Evolutionary conservation across 1,140 invertebrate species (phyloP).

Genomic region (Heterodera carotae): DNA sequence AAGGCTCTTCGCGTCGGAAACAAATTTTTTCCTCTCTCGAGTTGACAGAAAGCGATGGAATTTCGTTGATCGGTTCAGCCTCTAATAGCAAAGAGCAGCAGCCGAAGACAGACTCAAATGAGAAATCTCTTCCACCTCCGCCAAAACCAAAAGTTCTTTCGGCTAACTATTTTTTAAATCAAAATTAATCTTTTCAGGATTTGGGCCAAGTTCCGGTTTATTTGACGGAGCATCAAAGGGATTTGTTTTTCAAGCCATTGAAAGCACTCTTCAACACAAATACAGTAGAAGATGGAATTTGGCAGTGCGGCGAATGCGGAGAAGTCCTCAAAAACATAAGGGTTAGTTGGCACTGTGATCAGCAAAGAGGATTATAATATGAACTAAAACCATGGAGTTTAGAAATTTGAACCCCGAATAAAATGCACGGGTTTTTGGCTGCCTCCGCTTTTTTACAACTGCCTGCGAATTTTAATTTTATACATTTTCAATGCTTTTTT

Average conservation of each 20-base stretch:
- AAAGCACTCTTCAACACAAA: conserved; percentile 36
- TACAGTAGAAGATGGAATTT: conserved; percentile 23
- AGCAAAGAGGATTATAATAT: background rate
- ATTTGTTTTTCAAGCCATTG: conserved; percentile 42
- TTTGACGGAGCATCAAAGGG: conserved; percentile 40
- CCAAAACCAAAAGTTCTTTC: conserved; percentile 21
- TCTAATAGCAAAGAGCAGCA: conserved; percentile 3
- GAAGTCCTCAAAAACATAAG: conserved; percentile 28
- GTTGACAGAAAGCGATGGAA: conserved; percentile 18
- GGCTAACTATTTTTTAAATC: background rate
- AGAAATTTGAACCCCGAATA: too few species aligned
- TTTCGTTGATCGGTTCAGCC: conserved; percentile 14
- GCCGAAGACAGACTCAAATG: background rate
- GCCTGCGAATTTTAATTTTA: background rate
- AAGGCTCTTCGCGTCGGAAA: conserved; percentile 38
- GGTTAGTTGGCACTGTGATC: background rate
- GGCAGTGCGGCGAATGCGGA: conserved; percentile 42
- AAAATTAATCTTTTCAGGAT: conserved; percentile 26
- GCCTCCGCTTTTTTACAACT: background rate
- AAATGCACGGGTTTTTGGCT: too few species aligned
- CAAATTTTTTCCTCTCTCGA: conserved; percentile 32
- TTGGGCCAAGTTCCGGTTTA: conserved; percentile 39
- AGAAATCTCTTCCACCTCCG: conserved; percentile 4
- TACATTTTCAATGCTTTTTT: background rate
- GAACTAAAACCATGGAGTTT: too few species aligned